Conservation (phyloP, 2,888 invertebrate species). For the Hermodice carunculata region DNA sequence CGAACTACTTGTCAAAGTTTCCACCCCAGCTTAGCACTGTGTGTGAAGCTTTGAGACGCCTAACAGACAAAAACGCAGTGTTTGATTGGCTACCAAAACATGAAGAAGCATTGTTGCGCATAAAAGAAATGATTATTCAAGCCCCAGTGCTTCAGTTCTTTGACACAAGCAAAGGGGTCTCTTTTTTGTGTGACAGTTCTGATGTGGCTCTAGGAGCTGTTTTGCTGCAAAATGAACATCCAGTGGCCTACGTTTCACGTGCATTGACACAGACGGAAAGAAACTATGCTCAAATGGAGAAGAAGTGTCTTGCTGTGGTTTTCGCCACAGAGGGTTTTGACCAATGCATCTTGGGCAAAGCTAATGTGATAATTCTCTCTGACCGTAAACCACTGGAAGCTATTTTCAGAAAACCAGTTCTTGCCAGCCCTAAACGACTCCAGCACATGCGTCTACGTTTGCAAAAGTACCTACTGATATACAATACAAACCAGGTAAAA, state of each 20-base stretch:
- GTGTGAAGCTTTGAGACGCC: no score
- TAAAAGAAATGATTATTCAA: no score
- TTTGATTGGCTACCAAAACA: no score
- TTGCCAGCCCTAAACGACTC: constrained; percentile 29
- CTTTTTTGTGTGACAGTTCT: constrained; percentile 10
- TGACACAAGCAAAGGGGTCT: no score
- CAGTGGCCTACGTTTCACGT: constrained; percentile 19
- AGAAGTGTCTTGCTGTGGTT: constrained; percentile 3
- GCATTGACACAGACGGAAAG: constrained; percentile 14
- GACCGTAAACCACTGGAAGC: constrained; percentile 34
- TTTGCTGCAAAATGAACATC: constrained; percentile 1
- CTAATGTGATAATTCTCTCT: constrained; percentile 4
- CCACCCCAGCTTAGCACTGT: no score
- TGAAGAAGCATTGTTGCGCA: no score
- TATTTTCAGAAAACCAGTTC: constrained; percentile 4
- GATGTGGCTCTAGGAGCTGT: constrained; percentile 4
- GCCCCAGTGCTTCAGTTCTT: no score
- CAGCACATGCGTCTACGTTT: constrained; percentile 33
- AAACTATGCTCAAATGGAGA: constrained; percentile 15
- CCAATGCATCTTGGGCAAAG: constrained; percentile 20
- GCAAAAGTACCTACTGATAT: constrained; percentile 28
- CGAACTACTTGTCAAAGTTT: no score
- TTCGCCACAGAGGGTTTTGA: constrained; percentile 3
- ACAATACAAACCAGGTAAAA: constrained; percentile 25
- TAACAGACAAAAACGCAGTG: no score